Conservation (phyloP, 2,113 vertebrate species). For the Odontesthes bonariensis region DNA sequence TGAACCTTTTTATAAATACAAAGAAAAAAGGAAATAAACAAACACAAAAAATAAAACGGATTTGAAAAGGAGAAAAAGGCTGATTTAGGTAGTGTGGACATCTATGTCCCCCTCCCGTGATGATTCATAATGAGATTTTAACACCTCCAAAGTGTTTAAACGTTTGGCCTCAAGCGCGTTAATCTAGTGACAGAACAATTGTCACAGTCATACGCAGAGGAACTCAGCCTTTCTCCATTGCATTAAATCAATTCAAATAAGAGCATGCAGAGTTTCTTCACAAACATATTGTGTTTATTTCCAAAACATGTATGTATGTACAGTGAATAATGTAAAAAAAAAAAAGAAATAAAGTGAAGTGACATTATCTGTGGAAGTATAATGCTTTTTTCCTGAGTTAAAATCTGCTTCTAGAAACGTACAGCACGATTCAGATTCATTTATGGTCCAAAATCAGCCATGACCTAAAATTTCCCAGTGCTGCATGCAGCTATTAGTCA, state of each 20-base stretch:
- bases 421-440: slow-evolving; percentile 1
- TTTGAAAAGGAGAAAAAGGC: neutral
- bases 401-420: slow-evolving; percentile 26
- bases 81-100: neutral
- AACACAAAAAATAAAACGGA: neutral
- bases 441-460: slow-evolving; percentile 15
- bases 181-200: neutral
- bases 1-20: neutral
- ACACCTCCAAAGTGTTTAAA: neutral
- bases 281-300: slow-evolving; percentile 44
- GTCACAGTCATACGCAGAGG: no score
- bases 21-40: neutral
- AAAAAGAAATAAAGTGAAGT: neutral
- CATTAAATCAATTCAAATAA: no score
- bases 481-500: neutral
- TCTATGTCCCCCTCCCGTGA: neutral
- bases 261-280: neutral
- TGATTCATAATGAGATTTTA: neutral
- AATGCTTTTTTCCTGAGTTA: slow-evolving; percentile 42
- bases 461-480: slow-evolving; percentile 13
- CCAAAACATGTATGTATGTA: slow-evolving; percentile 10
- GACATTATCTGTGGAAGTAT: neutral
- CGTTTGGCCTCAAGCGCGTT: slow-evolving; percentile 1
- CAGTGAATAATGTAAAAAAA: neutral
- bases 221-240: no score